These are phyloP conservation scores for Brachyhypopomus occidentalis DNA, from an alignment of 2,113 vertebrate species.

Conservation along the genomic window DNA sequence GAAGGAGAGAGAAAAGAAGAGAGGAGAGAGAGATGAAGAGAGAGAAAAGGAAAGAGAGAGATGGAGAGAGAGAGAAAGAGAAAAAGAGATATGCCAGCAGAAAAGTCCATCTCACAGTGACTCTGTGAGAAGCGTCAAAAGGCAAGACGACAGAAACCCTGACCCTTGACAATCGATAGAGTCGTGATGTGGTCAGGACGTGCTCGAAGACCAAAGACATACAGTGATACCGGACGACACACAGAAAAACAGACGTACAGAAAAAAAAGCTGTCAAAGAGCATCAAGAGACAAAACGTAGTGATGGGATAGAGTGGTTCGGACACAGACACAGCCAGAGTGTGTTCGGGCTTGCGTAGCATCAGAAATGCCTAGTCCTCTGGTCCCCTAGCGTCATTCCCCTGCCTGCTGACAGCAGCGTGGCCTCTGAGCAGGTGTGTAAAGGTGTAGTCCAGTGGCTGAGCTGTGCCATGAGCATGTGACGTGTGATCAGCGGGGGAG, in stretches of 20 bases:
- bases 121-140: conserved; percentile 3
- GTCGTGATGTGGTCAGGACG: conserved; percentile 14
- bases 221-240: conserved; percentile 36
- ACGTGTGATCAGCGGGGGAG: conserved; percentile 78
- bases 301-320: conserved; percentile 59
- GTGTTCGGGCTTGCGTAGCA: background rate
- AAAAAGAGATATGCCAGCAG: conserved; percentile 62
- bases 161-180: background rate
- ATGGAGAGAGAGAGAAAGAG: conserved; percentile 15
- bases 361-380: conserved; percentile 8
- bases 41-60: conserved; percentile 17
- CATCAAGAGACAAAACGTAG: conserved; percentile 71
- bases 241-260: conserved; percentile 59
- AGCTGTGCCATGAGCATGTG: conserved; percentile 80
- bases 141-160: background rate
- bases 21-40: conserved; percentile 17
- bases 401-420: background rate
- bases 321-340: conserved; percentile 3
- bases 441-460: conserved; percentile 63
- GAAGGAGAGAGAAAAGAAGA: conserved; percentile 17
- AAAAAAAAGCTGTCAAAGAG: conserved; percentile 54
- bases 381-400: background rate
- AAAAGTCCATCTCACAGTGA: background rate
- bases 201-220: conserved; percentile 4
- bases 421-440: conserved; percentile 11